Evolutionary conservation across 2,113 vertebrate species (phyloP).

Genomic region (Scomber japonicus): DNA sequence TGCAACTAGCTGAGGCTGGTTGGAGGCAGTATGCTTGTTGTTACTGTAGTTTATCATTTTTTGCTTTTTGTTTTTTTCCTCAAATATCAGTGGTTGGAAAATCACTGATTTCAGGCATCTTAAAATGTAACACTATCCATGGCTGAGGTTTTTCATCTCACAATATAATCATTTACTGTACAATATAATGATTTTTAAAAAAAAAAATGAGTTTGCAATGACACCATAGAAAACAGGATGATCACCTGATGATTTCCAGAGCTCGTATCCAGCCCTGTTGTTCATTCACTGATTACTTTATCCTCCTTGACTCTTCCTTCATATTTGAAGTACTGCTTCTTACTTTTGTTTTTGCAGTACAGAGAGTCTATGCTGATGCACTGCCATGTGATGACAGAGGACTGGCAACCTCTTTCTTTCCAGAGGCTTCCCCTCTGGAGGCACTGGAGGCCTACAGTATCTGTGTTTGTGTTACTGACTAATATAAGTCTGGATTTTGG

Average conservation of each 20-base stretch:
- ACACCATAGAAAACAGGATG: not conserved
- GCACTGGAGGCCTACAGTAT: no score
- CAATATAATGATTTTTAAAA: not conserved
- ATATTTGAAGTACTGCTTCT: not conserved
- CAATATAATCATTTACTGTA: not conserved
- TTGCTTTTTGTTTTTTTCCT: no score
- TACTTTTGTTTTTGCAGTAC: no score
- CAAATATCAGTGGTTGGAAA: not conserved
- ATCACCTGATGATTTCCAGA: not conserved
- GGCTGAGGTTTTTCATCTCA: not conserved
- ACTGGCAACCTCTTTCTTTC: no score
- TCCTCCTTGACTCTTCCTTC: not conserved
- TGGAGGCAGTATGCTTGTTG: not conserved
- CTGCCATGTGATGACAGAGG: no score
- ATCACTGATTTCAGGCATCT: not conserved
- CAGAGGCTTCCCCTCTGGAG: no score
- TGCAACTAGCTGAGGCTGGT: not conserved
- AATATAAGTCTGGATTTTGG: no score
- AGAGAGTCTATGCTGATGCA: no score
- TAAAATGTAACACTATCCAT: not conserved
- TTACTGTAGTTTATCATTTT: no score
- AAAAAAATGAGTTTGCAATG: not conserved
- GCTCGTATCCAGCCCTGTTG: not conserved
- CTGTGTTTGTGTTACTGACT: no score
- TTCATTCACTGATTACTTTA: not conserved